A percentile compares a stretch with the other conserved stretches of the same genome.
Evolutionary conservation across 2,888 invertebrate species (phyloP).

Genomic region (Tipula lateralis): DNA sequence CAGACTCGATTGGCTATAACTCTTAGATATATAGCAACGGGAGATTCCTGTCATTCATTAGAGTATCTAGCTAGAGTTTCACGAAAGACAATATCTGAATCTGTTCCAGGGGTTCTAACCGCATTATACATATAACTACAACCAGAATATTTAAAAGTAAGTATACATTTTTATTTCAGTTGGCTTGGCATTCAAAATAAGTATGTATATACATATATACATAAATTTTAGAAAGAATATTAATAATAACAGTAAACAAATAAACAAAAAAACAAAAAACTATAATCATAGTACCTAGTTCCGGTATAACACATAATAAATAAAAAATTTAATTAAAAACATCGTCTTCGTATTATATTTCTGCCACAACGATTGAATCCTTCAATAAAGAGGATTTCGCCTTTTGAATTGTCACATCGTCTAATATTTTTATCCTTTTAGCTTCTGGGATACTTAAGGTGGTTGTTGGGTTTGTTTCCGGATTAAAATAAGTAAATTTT

Average conservation of each 20-base stretch:
- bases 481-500: neutral
- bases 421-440: neutral
- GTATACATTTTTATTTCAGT: neutral
- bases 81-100: conserved; percentile 30
- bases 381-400: too few relatives aligned
- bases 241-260: too few relatives aligned
- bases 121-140: neutral
- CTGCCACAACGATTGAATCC: too few relatives aligned
- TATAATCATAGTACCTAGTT: too few relatives aligned
- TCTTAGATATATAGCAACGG: conserved; percentile 25
- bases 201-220: too few relatives aligned
- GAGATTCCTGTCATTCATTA: conserved; percentile 33
- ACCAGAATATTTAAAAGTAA: conserved; percentile 7
- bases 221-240: too few relatives aligned
- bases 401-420: neutral
- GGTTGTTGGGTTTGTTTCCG: neutral
- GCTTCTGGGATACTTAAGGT: neutral
- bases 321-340: too few relatives aligned
- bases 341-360: too few relatives aligned
- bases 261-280: too few relatives aligned
- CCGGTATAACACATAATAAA: too few relatives aligned
- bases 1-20: too few relatives aligned
- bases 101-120: neutral
- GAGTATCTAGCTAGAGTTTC: conserved; percentile 31
- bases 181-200: neutral